Conservation (phyloP, 2,888 invertebrate species). For the Penaeus monodon region DNA sequence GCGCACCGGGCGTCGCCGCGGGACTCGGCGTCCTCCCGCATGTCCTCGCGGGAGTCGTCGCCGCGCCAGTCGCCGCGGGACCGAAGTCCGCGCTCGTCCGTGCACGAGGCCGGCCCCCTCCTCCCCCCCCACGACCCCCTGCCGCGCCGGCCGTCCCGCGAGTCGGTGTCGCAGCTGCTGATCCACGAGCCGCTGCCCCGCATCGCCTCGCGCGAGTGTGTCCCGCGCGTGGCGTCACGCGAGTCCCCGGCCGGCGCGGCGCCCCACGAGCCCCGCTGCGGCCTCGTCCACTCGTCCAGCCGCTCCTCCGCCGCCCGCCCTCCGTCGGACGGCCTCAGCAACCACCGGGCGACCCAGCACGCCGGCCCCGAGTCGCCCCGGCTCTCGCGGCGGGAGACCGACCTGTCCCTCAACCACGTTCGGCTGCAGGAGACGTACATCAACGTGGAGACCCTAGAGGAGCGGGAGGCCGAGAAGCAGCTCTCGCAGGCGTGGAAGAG, state of each 20-base stretch:
- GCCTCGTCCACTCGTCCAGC: constrained; percentile 18
- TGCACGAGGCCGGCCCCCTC: not conserved
- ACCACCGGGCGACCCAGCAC: not conserved
- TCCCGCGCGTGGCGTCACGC: not conserved
- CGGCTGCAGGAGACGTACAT: constrained; percentile 50
- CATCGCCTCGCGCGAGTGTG: not conserved
- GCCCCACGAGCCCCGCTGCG: constrained; percentile 16
- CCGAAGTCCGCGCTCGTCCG: not conserved
- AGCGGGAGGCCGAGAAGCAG: constrained; percentile 69
- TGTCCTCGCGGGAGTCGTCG: constrained; percentile 5
- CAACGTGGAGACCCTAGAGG: constrained; percentile 67
- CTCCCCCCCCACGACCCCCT: constrained; percentile 3
- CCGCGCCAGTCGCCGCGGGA: constrained; percentile 4
- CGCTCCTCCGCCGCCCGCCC: not conserved
- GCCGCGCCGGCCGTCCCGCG: not conserved
- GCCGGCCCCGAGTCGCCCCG: not conserved
- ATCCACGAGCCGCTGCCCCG: constrained; percentile 3
- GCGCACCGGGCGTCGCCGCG: constrained; percentile 19
- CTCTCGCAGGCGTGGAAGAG: constrained; percentile 60
- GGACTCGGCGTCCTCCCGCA: not conserved
- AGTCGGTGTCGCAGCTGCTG: not conserved
- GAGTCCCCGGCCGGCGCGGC: not conserved
- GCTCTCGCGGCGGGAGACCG: not conserved
- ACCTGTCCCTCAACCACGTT: constrained; percentile 36
- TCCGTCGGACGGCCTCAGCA: constrained; percentile 4